These are phyloP conservation scores for Pachycephala philippinensis DNA, from an alignment of 2,113 vertebrate genomes.

Conservation along the genomic window DNA sequence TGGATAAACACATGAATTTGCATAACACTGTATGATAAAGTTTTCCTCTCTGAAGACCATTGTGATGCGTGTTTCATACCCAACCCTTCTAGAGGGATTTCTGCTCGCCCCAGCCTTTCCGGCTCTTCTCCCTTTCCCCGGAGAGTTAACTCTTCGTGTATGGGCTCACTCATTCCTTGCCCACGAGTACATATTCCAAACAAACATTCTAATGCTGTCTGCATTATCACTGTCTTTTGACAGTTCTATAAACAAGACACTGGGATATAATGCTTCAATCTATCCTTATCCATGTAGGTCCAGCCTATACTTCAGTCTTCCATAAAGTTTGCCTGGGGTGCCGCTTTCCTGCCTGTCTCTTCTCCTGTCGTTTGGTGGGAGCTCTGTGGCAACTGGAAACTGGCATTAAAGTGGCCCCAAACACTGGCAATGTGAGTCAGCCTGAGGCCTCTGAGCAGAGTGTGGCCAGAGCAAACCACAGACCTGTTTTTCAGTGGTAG, in stretches of 20 bases:
- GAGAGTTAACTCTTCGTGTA: rapidly evolving
- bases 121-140: not conserved
- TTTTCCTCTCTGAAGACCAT: not conserved
- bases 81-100: not conserved
- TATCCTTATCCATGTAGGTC: rapidly evolving
- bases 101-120: not conserved
- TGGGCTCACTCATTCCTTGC: rapidly evolving
- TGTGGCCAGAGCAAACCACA: not conserved
- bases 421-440: not conserved
- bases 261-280: not conserved
- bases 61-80: not conserved
- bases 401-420: not conserved
- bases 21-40: not conserved
- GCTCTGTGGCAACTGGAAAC: not conserved
- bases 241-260: not conserved
- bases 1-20: not conserved
- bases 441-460: not conserved
- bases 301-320: not conserved
- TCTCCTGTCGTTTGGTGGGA: not conserved
- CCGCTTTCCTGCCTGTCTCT: rapidly evolving
- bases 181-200: not conserved
- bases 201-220: rapidly evolving
- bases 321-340: rapidly evolving
- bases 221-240: not conserved
- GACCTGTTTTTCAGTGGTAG: not conserved